phyloP scores from a whole-genome alignment of 2,888 invertebrate species.

The Unio pictorum region DNA sequence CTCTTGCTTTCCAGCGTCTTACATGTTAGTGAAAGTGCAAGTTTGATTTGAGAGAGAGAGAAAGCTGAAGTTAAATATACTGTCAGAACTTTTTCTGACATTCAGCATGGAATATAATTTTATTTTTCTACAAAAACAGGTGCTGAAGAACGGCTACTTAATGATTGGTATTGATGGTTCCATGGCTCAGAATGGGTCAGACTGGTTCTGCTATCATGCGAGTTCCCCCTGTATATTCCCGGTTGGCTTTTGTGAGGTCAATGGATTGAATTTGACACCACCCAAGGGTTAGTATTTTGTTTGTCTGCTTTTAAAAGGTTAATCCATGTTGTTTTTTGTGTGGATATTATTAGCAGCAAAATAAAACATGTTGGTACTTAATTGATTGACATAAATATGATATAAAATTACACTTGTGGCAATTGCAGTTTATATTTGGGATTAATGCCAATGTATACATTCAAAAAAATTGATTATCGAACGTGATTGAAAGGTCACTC shows the following conservation, averaged over 20 bases:
- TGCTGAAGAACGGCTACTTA: conserved; percentile 91
- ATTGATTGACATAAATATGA: background rate
- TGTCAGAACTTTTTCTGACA: background rate
- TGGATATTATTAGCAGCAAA: too few species aligned
- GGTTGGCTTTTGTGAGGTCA: conserved; percentile 90
- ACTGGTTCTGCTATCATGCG: conserved; percentile 97
- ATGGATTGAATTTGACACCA: conserved; percentile 87
- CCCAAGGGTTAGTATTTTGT: conserved; percentile 77
- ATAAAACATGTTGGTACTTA: background rate
- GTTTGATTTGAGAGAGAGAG: too few species aligned
- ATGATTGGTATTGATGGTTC: conserved; percentile 97
- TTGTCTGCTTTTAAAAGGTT: too few species aligned
- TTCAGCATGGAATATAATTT: background rate
- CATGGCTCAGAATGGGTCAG: conserved; percentile 79
- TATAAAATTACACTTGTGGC: background rate
- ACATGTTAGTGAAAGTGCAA: too few species aligned
- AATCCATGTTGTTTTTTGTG: too few species aligned
- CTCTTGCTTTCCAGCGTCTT: too few species aligned
- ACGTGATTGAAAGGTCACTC: too few species aligned
- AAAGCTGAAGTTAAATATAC: too few species aligned
- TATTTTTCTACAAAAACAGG: conserved; percentile 70
- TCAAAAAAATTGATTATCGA: too few species aligned
- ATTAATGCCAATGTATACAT: too few species aligned
- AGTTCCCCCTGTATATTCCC: conserved; percentile 96
- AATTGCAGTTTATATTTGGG: too few species aligned